phyloP scores from a whole-genome alignment of 2,888 invertebrate species.

The Habroteleia sp. region DNA sequence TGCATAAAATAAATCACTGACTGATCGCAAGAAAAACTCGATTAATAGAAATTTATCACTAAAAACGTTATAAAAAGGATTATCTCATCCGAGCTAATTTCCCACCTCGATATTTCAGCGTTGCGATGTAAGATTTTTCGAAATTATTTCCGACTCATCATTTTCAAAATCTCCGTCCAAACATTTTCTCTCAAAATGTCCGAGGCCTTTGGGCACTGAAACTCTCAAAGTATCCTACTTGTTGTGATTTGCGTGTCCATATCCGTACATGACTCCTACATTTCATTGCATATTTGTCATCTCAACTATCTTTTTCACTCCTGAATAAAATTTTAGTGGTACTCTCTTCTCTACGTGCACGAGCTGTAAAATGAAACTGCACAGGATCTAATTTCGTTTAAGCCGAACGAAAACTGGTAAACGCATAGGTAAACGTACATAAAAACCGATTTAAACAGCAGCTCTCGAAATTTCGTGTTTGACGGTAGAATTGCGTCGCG shows the following conservation, averaged over 20 bases:
- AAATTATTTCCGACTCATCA: conserved; percentile 32
- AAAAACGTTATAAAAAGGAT: no score
- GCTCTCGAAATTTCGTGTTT: conserved; percentile 36
- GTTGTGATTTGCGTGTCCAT: no score
- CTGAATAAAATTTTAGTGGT: no score
- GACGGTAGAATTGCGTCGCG: conserved; percentile 36
- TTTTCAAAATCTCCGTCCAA: conserved; percentile 6
- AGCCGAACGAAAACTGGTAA: no score
- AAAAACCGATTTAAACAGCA: conserved; percentile 38
- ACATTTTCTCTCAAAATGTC: conserved; percentile 17
- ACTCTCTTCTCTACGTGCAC: conserved; percentile 16
- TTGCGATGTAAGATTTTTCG: conserved; percentile 12
- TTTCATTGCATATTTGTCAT: no score
- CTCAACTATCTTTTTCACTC: no score
- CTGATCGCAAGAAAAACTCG: no score
- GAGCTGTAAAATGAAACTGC: conserved; percentile 52
- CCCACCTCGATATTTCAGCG: conserved; percentile 1
- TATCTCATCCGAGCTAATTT: no score
- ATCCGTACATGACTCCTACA: neutral
- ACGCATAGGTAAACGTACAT: conserved; percentile 38
- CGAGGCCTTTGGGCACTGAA: conserved; percentile 13
- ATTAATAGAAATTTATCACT: no score
- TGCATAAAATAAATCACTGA: no score
- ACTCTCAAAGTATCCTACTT: neutral
- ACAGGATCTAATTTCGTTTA: conserved; percentile 58